Conservation (phyloP, 2,797 vertebrate species). For the Cercopithecus mitis region DNA sequence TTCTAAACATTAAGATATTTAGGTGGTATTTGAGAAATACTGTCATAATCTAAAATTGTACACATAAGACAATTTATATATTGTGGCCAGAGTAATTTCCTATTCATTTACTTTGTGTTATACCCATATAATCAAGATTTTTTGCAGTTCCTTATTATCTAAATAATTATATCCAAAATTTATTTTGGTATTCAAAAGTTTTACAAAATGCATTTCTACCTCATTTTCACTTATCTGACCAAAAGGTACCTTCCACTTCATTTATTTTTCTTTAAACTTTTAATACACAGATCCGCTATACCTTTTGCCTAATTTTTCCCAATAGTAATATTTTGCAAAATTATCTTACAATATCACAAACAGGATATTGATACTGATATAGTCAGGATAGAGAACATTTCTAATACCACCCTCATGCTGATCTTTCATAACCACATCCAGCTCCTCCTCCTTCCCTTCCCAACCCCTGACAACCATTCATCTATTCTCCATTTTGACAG, state of each 20-base stretch:
- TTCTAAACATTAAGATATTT: conserved; percentile 35
- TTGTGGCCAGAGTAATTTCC: neutral
- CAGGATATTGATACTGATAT: neutral
- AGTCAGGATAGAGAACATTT: neutral
- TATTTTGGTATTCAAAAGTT: conserved; percentile 2
- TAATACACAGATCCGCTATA: neutral
- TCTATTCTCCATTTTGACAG: neutral
- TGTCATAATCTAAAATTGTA: neutral
- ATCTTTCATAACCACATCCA: neutral
- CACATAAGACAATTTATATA: neutral
- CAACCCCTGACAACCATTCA: neutral
- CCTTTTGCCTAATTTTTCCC: neutral
- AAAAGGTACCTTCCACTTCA: neutral
- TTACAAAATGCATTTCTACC: conserved; percentile 11
- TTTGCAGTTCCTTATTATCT: neutral
- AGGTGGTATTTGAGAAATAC: neutral
- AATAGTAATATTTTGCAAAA: neutral
- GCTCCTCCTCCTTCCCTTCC: neutral
- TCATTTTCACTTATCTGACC: neutral
- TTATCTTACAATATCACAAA: neutral
- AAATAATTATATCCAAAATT: conserved; percentile 11
- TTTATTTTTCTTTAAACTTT: conserved; percentile 13
- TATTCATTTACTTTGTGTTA: neutral
- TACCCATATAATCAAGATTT: neutral
- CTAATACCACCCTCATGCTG: neutral